Percentiles rank a stretch among this genome's conserved stretches.
Conservation (phyloP, 2,888 invertebrate genomes). For the Caenorhabditis uteleia region DNA sequence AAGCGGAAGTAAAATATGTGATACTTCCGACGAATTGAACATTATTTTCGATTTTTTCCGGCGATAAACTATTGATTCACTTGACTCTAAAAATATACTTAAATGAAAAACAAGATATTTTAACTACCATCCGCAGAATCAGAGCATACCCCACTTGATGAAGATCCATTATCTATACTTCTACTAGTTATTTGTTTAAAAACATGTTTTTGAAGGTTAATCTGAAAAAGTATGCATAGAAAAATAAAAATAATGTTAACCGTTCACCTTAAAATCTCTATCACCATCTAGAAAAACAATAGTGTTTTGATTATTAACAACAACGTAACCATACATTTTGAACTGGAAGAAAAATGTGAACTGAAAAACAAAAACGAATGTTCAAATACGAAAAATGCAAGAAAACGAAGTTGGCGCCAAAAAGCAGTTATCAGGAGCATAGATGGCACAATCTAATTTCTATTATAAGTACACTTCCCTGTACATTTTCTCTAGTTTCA, state of each 20-base stretch:
- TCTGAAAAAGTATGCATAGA: slow-evolving; percentile 7
- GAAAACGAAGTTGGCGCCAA: too few relatives aligned
- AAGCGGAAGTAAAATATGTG: slow-evolving; percentile 30
- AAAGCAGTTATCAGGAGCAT: too few relatives aligned
- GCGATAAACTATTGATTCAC: slow-evolving; percentile 3
- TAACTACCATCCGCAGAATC: slow-evolving; percentile 28
- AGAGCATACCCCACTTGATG: slow-evolving; percentile 28
- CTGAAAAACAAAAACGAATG: neutral
- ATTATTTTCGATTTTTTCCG: slow-evolving; percentile 9
- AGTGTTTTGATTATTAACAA: slow-evolving; percentile 33
- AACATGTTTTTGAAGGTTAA: slow-evolving; percentile 18
- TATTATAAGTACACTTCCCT: too few relatives aligned
- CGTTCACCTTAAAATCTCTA: slow-evolving; percentile 24
- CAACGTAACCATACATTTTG: slow-evolving; percentile 38
- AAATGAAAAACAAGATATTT: slow-evolving; percentile 4
- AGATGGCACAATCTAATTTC: too few relatives aligned
- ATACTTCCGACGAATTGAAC: slow-evolving; percentile 29
- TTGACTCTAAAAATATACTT: slow-evolving; percentile 16
- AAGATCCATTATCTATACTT: slow-evolving; percentile 20
- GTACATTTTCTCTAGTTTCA: too few relatives aligned
- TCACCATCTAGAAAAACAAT: slow-evolving; percentile 39
- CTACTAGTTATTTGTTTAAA: slow-evolving; percentile 21
- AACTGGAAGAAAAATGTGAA: neutral
- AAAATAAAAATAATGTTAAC: neutral
- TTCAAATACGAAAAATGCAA: neutral